Evolutionary conservation across 2,797 vertebrate genomes (phyloP).

Genomic region (Pelobates cultripes): DNA sequence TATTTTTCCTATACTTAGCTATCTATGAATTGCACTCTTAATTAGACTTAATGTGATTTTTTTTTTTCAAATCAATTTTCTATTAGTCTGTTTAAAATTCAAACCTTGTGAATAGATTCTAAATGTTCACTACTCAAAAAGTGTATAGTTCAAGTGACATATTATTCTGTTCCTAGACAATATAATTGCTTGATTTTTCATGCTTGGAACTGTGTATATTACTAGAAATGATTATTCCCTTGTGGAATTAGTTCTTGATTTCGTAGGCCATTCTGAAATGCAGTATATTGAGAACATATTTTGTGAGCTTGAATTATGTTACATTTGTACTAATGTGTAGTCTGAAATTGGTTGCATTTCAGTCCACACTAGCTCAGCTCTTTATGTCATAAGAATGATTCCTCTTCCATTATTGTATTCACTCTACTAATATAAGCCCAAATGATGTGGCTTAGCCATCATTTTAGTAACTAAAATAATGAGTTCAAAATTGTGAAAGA

Average conservation of each 20-base stretch:
- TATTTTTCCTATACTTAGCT: no score
- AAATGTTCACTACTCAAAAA: not conserved
- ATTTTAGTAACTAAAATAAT: slow-evolving; percentile 20
- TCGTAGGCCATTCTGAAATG: slow-evolving; percentile 13
- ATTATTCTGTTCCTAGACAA: slow-evolving; percentile 25
- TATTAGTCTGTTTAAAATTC: no score
- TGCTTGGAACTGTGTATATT: slow-evolving; percentile 3
- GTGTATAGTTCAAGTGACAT: slow-evolving; percentile 8
- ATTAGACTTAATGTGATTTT: no score
- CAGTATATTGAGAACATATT: slow-evolving; percentile 16
- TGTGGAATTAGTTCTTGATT: slow-evolving; percentile 20
- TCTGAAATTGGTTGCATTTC: slow-evolving; percentile 22
- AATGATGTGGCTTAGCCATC: slow-evolving; percentile 14
- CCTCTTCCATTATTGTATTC: not conserved
- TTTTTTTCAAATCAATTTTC: no score
- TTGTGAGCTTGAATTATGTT: slow-evolving; percentile 19
- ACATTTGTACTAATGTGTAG: slow-evolving; percentile 26
- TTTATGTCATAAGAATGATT: slow-evolving; percentile 15
- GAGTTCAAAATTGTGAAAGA: slow-evolving; percentile 3
- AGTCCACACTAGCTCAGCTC: slow-evolving; percentile 6
- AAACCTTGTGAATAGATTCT: no score
- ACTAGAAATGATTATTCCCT: not conserved
- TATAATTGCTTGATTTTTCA: not conserved
- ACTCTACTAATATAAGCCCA: slow-evolving; percentile 6
- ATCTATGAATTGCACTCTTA: no score